These are phyloP conservation scores for Yoshiicerus persimilis DNA, from an alignment of 1,140 invertebrate species.

Conservation along the genomic window DNA sequence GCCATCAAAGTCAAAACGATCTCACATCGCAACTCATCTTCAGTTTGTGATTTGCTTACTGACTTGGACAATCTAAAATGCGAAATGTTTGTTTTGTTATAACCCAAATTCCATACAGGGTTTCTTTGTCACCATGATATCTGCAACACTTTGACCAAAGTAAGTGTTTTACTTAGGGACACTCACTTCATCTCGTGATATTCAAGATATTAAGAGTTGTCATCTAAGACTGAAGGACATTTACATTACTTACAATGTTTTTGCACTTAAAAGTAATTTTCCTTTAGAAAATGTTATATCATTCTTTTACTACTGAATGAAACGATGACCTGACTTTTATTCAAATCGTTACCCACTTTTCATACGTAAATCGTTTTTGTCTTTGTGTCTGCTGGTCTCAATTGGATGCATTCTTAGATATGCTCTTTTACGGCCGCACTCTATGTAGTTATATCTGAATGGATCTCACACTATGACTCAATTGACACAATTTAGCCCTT, in stretches of 20 bases:
- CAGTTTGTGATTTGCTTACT: background rate
- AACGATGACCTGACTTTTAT: background rate
- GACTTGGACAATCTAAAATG: background rate
- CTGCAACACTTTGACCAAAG: background rate
- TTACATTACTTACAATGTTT: background rate
- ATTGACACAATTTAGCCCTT: slow-evolving; percentile 13
- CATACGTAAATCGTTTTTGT: background rate
- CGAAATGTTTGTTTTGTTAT: too few species aligned
- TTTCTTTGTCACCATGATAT: too few species aligned
- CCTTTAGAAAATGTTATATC: background rate
- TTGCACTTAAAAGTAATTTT: background rate
- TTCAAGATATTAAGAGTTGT: background rate
- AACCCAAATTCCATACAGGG: too few species aligned
- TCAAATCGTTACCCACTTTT: background rate
- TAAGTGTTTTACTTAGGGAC: background rate
- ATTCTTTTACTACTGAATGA: background rate
- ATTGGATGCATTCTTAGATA: background rate
- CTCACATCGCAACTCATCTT: background rate
- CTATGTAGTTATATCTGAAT: background rate
- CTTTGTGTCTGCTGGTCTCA: background rate
- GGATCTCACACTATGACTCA: slow-evolving; percentile 5
- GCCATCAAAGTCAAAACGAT: background rate
- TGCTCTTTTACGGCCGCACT: background rate
- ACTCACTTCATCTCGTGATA: too few species aligned
- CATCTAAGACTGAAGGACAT: background rate